Percentiles rank a stretch among this genome's conserved stretches.
Conservation (phyloP, 1,140 invertebrate genomes). For the Diuraphis noxia region DNA sequence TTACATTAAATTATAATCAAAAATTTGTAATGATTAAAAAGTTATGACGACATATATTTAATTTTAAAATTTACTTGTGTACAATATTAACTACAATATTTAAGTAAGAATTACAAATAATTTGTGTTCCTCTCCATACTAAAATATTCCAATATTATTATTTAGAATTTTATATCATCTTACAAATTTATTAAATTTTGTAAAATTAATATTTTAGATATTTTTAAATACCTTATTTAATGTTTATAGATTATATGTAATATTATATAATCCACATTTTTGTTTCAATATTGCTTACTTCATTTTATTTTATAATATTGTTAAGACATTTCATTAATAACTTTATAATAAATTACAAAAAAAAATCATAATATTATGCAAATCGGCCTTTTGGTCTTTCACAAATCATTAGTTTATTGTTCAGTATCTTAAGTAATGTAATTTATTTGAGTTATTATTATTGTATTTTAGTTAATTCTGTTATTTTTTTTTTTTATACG, state of each 20-base stretch:
- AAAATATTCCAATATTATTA: slow-evolving; percentile 26
- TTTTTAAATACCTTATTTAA: not conserved
- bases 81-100: not conserved
- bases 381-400: not conserved
- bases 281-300: not conserved
- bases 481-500: slow-evolving; percentile 17
- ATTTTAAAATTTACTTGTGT: not conserved
- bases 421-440: not conserved
- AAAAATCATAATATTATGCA: not conserved
- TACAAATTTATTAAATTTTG: not conserved
- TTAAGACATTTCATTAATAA: not conserved
- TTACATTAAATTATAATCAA: not conserved
- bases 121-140: slow-evolving; percentile 18
- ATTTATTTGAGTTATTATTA: not conserved
- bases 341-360: not conserved
- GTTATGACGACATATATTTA: not conserved
- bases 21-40: not conserved
- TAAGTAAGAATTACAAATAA: not conserved
- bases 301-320: not conserved
- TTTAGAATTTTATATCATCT: not conserved
- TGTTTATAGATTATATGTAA: not conserved
- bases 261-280: not conserved
- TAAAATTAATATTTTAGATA: not conserved
- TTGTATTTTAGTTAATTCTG: not conserved
- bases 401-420: not conserved